These are phyloP conservation scores for Carollia perspicillata DNA, from an alignment of 2,113 vertebrate species.

Conservation along the genomic window DNA sequence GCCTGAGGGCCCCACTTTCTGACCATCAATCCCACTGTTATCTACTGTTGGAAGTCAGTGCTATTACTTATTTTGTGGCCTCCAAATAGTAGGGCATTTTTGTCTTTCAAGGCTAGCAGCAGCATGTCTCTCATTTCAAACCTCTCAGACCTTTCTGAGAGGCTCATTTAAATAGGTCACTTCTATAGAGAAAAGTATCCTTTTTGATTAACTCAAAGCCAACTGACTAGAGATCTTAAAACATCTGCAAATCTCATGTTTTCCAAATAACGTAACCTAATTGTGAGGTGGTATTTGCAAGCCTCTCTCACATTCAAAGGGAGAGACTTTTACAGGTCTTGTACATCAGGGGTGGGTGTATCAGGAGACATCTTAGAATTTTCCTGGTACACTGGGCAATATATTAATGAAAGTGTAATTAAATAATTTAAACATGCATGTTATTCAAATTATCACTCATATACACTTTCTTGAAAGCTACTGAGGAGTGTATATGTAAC, in stretches of 20 bases:
- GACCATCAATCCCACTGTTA: background rate
- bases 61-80: background rate
- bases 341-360: background rate
- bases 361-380: background rate
- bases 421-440: background rate
- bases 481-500: background rate
- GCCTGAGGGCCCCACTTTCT: background rate
- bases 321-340: background rate
- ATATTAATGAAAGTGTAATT: background rate
- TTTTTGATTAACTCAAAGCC: background rate
- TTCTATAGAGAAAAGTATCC: background rate
- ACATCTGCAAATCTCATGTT: background rate
- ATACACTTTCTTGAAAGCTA: background rate
- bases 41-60: background rate
- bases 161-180: background rate
- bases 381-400: background rate
- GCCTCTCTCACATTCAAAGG: background rate
- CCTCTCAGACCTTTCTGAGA: background rate
- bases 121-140: background rate
- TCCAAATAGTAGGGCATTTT: too few relatives aligned
- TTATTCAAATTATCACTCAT: background rate
- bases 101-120: background rate
- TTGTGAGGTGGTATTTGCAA: too few relatives aligned
- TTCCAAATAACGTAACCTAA: background rate
- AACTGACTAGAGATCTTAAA: background rate